These are phyloP conservation scores for Dendrolimus pini DNA, from an alignment of 2,888 invertebrate genomes.

Conservation along the genomic window DNA sequence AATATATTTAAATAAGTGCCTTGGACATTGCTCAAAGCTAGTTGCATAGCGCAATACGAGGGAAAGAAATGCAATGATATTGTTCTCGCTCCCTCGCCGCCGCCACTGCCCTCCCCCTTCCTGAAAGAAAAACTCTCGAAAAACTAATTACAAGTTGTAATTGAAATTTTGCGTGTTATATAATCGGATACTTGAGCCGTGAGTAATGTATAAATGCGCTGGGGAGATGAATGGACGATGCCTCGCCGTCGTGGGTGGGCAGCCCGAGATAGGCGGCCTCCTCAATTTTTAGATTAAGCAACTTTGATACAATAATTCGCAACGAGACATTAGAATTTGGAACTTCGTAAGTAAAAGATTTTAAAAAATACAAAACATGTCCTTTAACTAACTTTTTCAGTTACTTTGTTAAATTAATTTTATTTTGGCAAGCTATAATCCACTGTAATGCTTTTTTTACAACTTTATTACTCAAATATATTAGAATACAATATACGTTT, in stretches of 20 bases:
- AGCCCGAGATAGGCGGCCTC: slow-evolving; percentile 47
- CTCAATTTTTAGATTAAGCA: slow-evolving; percentile 55
- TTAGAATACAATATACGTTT: too few species aligned
- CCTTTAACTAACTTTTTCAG: slow-evolving; percentile 13
- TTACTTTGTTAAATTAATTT: slow-evolving; percentile 10
- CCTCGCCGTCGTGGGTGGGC: slow-evolving; percentile 44
- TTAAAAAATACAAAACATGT: slow-evolving; percentile 14
- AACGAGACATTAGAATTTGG: slow-evolving; percentile 36
- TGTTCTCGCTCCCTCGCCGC: slow-evolving; percentile 39
- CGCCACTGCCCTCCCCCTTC: slow-evolving; percentile 61
- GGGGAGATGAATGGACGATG: slow-evolving; percentile 65
- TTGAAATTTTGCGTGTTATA: slow-evolving; percentile 79
- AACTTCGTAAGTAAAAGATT: slow-evolving; percentile 26
- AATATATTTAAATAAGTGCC: slow-evolving; percentile 75
- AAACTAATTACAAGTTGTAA: slow-evolving; percentile 79
- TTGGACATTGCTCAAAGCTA: slow-evolving; percentile 67
- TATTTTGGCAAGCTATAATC: background rate
- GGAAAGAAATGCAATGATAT: slow-evolving; percentile 27
- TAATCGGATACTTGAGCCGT: slow-evolving; percentile 77
- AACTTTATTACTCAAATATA: too few species aligned
- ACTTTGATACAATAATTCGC: slow-evolving; percentile 53
- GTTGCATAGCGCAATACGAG: slow-evolving; percentile 48
- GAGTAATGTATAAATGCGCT: slow-evolving; percentile 75
- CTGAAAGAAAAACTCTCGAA: slow-evolving; percentile 78
- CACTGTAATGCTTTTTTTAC: too few species aligned